These are phyloP conservation scores for Drosophila ustulata DNA, from an alignment of 2,888 invertebrate species.

Conservation along the genomic window DNA sequence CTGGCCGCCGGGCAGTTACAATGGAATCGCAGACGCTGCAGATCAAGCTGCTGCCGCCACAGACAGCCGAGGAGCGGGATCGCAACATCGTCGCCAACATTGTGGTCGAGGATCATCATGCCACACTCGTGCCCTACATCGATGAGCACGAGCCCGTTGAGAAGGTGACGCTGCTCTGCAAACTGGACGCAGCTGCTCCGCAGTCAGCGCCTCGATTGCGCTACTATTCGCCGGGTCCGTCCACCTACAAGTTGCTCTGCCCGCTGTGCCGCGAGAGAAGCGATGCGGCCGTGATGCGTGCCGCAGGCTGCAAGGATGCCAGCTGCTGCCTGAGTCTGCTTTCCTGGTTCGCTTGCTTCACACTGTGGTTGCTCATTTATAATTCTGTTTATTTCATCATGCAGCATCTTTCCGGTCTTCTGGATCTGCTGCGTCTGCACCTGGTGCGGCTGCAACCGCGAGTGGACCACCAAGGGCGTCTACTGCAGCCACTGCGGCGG, in stretches of 20 bases:
- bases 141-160: conserved; percentile 67
- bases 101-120: conserved; percentile 68
- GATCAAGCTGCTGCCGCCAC: conserved; percentile 76
- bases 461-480: conserved; percentile 80
- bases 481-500: conserved; percentile 81
- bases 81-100: conserved; percentile 81
- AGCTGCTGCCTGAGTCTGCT: conserved; percentile 78
- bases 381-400: no score
- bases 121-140: conserved; percentile 72
- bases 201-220: conserved; percentile 57
- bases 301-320: conserved; percentile 76
- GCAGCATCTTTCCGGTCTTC: conserved; percentile 78
- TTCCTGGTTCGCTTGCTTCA: conserved; percentile 72
- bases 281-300: conserved; percentile 81
- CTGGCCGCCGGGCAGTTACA: conserved; percentile 47
- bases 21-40: conserved; percentile 71
- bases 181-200: conserved; percentile 36
- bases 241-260: conserved; percentile 81
- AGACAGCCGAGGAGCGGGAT: conserved; percentile 73
- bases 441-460: conserved; percentile 81
- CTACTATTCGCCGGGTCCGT: conserved; percentile 82
- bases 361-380: background rate
- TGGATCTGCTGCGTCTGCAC: conserved; percentile 81
- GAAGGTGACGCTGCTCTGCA: conserved; percentile 39
- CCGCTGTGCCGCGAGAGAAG: conserved; percentile 81